phyloP scores from a whole-genome alignment of 1,140 invertebrate species.

The Oryctes rhinoceros region DNA sequence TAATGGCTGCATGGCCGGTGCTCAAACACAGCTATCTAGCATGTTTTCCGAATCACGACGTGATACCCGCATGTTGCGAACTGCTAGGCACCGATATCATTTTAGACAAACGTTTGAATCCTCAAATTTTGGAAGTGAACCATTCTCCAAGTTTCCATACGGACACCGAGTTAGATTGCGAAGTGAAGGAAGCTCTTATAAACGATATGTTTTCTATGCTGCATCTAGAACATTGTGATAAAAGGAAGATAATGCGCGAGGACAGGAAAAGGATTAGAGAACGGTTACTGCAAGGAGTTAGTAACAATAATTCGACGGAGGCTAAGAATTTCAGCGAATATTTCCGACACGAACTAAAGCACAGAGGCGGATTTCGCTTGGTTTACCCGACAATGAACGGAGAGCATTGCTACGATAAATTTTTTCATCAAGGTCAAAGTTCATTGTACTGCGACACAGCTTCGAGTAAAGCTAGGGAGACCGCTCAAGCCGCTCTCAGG shows the following conservation, averaged over 20 bases:
- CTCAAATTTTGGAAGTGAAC: constrained; percentile 88
- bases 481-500: constrained; percentile 68
- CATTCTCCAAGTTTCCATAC: constrained; percentile 93
- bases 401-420: constrained; percentile 70
- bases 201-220: constrained; percentile 84
- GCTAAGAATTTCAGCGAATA: constrained; percentile 53
- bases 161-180: constrained; percentile 81
- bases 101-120: constrained; percentile 84
- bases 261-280: constrained; percentile 74
- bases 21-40: constrained; percentile 88
- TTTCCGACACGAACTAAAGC: constrained; percentile 55
- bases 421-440: constrained; percentile 76
- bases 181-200: constrained; percentile 85
- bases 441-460: constrained; percentile 83
- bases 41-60: constrained; percentile 86
- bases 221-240: constrained; percentile 82
- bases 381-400: constrained; percentile 63
- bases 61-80: constrained; percentile 88
- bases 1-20: constrained; percentile 84
- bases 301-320: constrained; percentile 59
- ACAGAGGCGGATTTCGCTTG: constrained; percentile 73
- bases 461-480: constrained; percentile 75
- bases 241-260: constrained; percentile 76
- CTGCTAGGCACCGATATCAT: constrained; percentile 89
- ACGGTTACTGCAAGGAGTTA: constrained; percentile 68